These are phyloP conservation scores for Hyposmocoma kahamanoa DNA, from an alignment of 1,140 invertebrate genomes.

Conservation along the genomic window DNA sequence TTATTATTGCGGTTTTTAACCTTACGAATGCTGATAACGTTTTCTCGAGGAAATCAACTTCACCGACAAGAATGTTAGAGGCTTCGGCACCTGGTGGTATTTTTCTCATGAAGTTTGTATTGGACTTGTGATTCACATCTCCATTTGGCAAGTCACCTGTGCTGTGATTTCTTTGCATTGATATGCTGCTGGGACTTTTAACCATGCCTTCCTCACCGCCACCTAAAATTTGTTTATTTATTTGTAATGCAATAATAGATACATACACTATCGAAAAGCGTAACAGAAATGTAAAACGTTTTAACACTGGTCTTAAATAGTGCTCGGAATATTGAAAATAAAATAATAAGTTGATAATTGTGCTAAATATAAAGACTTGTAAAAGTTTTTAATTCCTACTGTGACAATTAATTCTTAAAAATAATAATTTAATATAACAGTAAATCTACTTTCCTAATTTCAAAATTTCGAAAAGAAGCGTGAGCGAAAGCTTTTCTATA, in stretches of 20 bases:
- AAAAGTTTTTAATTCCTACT: no score
- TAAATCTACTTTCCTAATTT: no score
- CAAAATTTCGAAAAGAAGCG: no score
- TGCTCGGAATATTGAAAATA: no score
- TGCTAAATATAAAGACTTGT: no score
- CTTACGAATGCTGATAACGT: constrained; percentile 94
- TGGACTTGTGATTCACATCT: constrained; percentile 84
- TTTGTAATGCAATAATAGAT: no score
- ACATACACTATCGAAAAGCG: no score
- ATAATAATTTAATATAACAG: no score
- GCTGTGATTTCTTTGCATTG: constrained; percentile 86
- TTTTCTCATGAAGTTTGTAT: constrained; percentile 96
- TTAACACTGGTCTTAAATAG: no score
- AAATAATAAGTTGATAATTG: no score
- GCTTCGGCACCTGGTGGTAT: constrained; percentile 97
- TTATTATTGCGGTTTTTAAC: constrained; percentile 88
- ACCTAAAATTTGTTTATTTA: constrained; percentile 52
- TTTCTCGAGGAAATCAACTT: constrained; percentile 96
- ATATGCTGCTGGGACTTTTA: constrained; percentile 85
- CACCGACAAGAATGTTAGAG: constrained; percentile 97
- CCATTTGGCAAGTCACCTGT: constrained; percentile 80
- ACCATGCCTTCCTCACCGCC: constrained; percentile 76
- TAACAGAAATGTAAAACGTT: no score
- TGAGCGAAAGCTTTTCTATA: not conserved
- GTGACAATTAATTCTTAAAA: no score